These are phyloP conservation scores for Erebia epiphron DNA, from an alignment of 2,888 invertebrate genomes.

Conservation along the genomic window DNA sequence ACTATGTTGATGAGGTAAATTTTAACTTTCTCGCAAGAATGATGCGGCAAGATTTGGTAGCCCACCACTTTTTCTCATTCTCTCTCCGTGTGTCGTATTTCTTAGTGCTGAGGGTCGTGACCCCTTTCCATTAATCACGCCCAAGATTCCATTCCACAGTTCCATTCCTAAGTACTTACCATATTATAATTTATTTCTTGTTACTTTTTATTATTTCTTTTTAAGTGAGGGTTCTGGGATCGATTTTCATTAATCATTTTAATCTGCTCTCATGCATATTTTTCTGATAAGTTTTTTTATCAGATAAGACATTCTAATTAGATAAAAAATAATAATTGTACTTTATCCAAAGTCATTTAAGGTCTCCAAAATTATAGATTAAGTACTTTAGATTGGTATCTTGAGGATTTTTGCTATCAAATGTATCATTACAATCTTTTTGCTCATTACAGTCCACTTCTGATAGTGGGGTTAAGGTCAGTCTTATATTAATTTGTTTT, in stretches of 20 bases:
- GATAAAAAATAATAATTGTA: neutral
- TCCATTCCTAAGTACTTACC: too few species aligned
- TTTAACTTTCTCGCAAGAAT: neutral
- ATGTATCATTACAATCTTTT: constrained; percentile 7
- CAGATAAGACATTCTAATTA: neutral
- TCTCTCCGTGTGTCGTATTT: too few species aligned
- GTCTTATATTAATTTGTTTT: neutral
- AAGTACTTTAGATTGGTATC: constrained; percentile 3
- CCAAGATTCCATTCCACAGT: too few species aligned
- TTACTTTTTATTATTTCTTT: neutral
- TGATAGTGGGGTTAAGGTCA: neutral
- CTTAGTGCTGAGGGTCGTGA: too few species aligned
- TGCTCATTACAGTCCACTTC: too few species aligned
- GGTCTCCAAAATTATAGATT: neutral
- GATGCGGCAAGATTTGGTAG: too few species aligned
- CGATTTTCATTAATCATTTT: too few species aligned
- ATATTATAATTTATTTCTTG: too few species aligned
- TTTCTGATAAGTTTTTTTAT: too few species aligned
- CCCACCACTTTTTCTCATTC: too few species aligned
- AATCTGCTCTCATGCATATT: too few species aligned
- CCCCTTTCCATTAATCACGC: too few species aligned
- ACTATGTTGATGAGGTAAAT: constrained; percentile 89
- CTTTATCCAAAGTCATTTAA: neutral
- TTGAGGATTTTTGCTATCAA: neutral
- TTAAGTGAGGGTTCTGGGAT: neutral